phyloP scores from a whole-genome alignment of 2,113 vertebrate genomes.

The Mesitornis unicolor region DNA sequence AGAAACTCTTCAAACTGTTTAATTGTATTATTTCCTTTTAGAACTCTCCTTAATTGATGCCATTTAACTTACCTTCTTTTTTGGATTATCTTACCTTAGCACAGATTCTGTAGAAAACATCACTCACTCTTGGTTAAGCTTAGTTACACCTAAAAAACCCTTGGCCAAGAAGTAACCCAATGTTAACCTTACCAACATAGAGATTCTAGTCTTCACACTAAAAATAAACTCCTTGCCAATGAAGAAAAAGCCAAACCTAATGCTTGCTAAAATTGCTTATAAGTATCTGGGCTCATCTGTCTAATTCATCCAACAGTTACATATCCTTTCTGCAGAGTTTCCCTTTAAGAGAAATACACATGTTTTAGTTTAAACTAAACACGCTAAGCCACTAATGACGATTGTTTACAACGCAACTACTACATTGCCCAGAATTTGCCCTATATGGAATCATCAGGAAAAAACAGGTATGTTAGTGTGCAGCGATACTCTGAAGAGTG shows the following conservation, averaged over 20 bases:
- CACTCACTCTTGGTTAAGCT: not conserved
- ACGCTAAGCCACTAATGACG: not conserved
- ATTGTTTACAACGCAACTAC: not conserved
- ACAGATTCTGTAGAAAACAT: not conserved
- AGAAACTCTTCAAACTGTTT: not conserved
- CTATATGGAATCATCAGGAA: not conserved
- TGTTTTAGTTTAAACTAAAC: too few relatives aligned
- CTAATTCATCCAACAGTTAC: not conserved
- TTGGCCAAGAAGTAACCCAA: not conserved
- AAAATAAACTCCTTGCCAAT: not conserved
- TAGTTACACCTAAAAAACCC: not conserved
- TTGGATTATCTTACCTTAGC: not conserved
- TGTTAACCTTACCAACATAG: rapidly evolving
- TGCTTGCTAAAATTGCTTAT: not conserved
- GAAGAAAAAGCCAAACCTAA: not conserved
- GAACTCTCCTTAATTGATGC: not conserved
- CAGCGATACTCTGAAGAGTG: not conserved
- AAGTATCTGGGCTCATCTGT: not conserved
- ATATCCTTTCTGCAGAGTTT: not conserved
- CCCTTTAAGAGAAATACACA: not conserved
- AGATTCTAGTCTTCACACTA: not conserved
- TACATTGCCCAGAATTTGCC: not conserved
- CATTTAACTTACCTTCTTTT: not conserved
- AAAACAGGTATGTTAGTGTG: not conserved
- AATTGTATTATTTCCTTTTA: not conserved